Conservation (phyloP, 2,797 vertebrate species). For the Paguma larvata region DNA sequence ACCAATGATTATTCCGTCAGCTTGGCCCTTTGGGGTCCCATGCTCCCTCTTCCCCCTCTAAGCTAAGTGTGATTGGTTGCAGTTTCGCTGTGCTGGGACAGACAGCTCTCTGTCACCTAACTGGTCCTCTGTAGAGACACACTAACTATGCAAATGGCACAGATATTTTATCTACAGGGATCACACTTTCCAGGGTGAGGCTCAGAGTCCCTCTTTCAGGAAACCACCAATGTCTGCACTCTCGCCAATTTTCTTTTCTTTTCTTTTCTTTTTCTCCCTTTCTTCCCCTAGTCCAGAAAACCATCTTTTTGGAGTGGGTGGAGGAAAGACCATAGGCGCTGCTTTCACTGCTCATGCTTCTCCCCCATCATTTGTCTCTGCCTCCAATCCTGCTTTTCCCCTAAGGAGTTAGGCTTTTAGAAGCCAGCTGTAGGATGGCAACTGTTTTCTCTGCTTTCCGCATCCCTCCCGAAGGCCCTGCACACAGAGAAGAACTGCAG, state of each 20-base stretch:
- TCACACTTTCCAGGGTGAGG: not conserved
- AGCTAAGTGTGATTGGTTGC: not conserved
- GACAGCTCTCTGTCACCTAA: not conserved
- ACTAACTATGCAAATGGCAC: not conserved
- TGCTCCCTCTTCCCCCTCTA: not conserved
- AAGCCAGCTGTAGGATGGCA: not conserved
- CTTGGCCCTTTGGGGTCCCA: not conserved
- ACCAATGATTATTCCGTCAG: not conserved
- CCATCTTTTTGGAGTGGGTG: not conserved
- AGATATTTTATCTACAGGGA: not conserved
- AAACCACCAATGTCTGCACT: not conserved
- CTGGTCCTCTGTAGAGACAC: not conserved
- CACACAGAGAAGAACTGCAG: not conserved
- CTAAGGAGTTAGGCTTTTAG: slow-evolving; percentile 55
- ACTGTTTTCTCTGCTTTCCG: slow-evolving; percentile 44
- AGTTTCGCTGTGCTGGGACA: not conserved
- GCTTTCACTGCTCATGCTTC: slow-evolving; percentile 4
- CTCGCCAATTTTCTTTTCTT: not conserved
- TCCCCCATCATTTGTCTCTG: slow-evolving; percentile 40
- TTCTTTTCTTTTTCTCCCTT: fast-evolving
- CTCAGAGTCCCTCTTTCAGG: not conserved
- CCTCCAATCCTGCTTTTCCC: not conserved
- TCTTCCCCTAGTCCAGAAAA: not conserved
- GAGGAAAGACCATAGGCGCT: not conserved
- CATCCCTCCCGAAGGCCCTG: not conserved